These are phyloP conservation scores for Galagoides demidoff DNA, from an alignment of 2,797 vertebrate genomes.

Conservation along the genomic window DNA sequence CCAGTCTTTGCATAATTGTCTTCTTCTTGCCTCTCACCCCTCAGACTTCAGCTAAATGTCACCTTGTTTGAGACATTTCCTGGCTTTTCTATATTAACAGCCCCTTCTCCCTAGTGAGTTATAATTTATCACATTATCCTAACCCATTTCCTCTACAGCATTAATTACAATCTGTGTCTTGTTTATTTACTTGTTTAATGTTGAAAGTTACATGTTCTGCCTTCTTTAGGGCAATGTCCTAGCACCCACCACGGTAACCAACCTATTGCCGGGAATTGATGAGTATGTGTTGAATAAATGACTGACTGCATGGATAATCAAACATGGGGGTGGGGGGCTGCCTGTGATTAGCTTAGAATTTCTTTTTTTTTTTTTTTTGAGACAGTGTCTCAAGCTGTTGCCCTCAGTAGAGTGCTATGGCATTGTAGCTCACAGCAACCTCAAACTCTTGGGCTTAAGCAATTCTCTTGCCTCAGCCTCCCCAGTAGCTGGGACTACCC, in stretches of 20 bases:
- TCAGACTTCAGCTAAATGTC: background rate
- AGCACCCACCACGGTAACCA: background rate
- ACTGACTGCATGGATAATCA: background rate
- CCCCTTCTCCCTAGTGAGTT: background rate
- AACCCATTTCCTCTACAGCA: background rate
- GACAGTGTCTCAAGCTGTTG: too few relatives aligned
- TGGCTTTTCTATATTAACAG: background rate
- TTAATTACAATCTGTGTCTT: background rate
- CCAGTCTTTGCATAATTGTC: background rate
- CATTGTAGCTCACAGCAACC: too few relatives aligned
- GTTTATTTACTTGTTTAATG: background rate
- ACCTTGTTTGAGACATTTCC: background rate
- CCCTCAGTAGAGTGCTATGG: too few relatives aligned
- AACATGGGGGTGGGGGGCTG: background rate
- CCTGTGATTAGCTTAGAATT: background rate
- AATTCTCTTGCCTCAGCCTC: too few relatives aligned
- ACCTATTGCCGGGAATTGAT: background rate
- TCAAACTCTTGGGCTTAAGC: too few relatives aligned
- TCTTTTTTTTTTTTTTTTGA: too few relatives aligned
- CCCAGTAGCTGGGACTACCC: too few relatives aligned
- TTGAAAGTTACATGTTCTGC: background rate
- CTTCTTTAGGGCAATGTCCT: background rate
- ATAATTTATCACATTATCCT: background rate
- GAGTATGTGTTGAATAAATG: background rate
- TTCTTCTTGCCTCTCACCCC: slow-evolving; percentile 25